Base-by-base conservation (phyloP, 2,888 invertebrate species). In the Conistra vaccinii region DNA sequence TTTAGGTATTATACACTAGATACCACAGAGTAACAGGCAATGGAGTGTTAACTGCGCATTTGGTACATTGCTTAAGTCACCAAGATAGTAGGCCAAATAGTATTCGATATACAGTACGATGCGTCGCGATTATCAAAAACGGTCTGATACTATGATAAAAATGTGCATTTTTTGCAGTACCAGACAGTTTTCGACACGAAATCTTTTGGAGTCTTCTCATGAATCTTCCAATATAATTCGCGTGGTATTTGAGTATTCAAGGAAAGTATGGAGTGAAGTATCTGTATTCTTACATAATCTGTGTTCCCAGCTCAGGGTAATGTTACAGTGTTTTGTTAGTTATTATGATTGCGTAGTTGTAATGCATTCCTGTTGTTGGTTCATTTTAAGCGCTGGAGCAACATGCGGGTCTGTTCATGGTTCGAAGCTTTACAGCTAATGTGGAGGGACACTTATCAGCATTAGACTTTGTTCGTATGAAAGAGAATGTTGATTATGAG, bases 281-380 rank as follows among this genome's bases (percentile, higher is more conserved):
- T 51, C 42, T 70, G 58, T 79, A 35, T 55, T 32, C 1, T 55
- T 29, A 1, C 10, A 29, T 67, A 58, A 23, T 69, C 69, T 75
- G 80, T 74, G 67, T 65, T 4, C 39, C n/a, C 57, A 26, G 45
- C 26, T 29, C 51, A 55, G 60, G 68, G 72, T 72, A 63, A 45
- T 51, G 76, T 80, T 69, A 51, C 35, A 66, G 60, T 71, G 82
- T 75, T 76, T 78, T 79, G 76, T 80, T 87, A 84, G 82, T 85
- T 81, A 61, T 78, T 80, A 53, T 68, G 75, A 68, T 77, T 78
- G 77, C 35, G 73, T 84, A 73, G 71, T 86, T 78, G 75, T 77
- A 75, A 85, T 81, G 88, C 89, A 88, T 88, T 88, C 88, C 89
- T 84, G 74, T 84, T 85, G 82, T 83, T 85, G 78, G 78, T 83